A percentile compares a stretch with the other conserved stretches of the same genome.
Conservation (phyloP, 1,140 invertebrate genomes). For the Bemisia tabaci region DNA sequence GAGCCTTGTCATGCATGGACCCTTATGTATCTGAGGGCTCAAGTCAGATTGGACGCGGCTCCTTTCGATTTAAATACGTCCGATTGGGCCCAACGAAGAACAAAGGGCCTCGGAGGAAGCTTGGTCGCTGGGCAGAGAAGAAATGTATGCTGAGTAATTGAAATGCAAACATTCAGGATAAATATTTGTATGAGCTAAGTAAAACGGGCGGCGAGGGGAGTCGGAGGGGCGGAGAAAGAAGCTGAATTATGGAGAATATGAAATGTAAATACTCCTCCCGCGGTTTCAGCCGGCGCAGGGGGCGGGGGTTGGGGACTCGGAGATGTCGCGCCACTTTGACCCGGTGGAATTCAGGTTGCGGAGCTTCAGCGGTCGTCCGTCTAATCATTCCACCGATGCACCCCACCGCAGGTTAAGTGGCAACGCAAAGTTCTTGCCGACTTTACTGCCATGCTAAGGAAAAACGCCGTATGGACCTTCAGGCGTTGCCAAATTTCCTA, state of each 20-base stretch:
- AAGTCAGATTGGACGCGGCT: no score
- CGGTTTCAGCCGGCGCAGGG: neutral
- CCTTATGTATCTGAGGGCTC: no score
- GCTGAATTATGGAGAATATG: neutral
- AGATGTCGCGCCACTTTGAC: neutral
- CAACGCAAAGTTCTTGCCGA: no score
- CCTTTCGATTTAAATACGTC: no score
- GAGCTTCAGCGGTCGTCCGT: neutral
- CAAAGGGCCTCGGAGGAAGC: no score
- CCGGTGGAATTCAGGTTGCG: neutral
- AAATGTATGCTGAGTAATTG: neutral
- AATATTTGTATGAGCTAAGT: neutral
- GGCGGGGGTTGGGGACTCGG: neutral
- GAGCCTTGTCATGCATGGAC: no score
- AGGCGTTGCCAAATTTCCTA: no score
- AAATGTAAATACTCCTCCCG: neutral
- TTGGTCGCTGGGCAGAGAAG: no score
- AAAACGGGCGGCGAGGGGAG: neutral
- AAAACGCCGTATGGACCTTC: no score
- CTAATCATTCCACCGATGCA: neutral
- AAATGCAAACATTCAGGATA: neutral
- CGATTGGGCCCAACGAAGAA: no score
- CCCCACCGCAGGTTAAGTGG: no score
- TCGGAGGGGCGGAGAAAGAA: neutral
- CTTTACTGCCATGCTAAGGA: no score